Percentiles rank a stretch among this genome's conserved stretches.
Conservation (phyloP, 2,113 vertebrate genomes). For the Neotoma lepida region DNA sequence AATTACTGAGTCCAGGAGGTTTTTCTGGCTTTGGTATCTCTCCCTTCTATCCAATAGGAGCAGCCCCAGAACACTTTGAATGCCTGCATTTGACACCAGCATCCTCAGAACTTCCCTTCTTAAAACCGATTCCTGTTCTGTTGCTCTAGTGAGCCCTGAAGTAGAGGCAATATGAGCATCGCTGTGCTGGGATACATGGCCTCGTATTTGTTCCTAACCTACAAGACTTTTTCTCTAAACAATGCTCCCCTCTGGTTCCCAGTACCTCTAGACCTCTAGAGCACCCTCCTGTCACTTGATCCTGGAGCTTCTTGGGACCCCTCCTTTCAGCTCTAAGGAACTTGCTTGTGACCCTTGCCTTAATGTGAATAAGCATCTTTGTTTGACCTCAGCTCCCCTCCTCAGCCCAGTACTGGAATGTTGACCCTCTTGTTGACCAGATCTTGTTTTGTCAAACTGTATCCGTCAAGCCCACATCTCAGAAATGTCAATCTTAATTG, state of each 20-base stretch:
- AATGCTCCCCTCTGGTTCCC: no score
- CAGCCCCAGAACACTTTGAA: accelerated
- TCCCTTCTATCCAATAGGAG: background rate
- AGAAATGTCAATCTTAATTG: constrained; percentile 52
- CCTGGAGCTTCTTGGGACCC: background rate
- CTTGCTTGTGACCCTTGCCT: background rate
- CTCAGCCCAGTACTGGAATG: background rate
- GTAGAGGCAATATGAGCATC: background rate
- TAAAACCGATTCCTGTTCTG: background rate
- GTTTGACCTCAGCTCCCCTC: constrained; percentile 22
- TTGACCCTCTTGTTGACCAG: background rate
- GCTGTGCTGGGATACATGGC: accelerated
- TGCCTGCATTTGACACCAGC: background rate
- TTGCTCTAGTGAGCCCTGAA: background rate
- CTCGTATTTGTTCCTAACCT: accelerated
- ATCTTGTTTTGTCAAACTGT: constrained; percentile 42
- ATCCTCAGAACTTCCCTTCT: background rate
- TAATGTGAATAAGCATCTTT: background rate
- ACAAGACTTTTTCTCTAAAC: background rate
- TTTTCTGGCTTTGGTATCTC: background rate
- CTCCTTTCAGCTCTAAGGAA: background rate
- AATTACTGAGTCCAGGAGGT: background rate
- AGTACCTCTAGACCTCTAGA: accelerated
- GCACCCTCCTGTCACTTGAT: background rate
- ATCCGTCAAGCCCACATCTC: constrained; percentile 39